These are phyloP conservation scores for Apodemia zela DNA, from an alignment of 2,888 invertebrate genomes.

Conservation along the genomic window DNA sequence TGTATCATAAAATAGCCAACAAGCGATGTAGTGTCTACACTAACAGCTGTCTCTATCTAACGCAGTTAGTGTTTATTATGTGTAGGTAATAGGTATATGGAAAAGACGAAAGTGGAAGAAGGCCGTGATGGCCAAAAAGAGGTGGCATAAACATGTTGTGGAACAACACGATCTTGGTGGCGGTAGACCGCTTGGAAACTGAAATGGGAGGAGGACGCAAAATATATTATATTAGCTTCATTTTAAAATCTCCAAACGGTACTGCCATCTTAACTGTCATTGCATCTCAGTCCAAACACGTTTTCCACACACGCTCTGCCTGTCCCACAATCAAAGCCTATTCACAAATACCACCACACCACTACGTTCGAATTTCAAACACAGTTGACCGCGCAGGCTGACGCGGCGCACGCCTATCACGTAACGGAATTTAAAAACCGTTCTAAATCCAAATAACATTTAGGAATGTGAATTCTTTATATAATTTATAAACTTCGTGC, in stretches of 20 bases:
- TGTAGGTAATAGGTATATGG: too few species aligned
- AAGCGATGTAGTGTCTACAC: too few species aligned
- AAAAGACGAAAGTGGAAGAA: too few species aligned
- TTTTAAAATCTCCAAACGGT: conserved; percentile 18
- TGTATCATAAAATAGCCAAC: too few species aligned
- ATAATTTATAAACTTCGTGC: conserved; percentile 52
- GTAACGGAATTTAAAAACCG: conserved; percentile 41
- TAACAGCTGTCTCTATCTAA: too few species aligned
- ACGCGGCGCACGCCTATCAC: conserved; percentile 55
- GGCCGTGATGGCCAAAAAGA: too few species aligned
- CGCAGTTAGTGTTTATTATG: too few species aligned
- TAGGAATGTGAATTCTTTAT: conserved; percentile 61
- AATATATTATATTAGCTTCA: background rate
- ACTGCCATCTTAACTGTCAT: conserved; percentile 36
- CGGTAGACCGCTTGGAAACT: too few species aligned
- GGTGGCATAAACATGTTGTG: too few species aligned
- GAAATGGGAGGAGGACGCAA: too few species aligned
- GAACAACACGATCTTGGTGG: too few species aligned
- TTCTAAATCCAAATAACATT: conserved; percentile 48
- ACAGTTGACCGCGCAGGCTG: conserved; percentile 66
- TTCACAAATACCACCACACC: conserved; percentile 39
- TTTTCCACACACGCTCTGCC: conserved; percentile 55
- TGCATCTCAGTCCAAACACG: conserved; percentile 58
- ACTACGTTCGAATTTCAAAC: conserved; percentile 36
- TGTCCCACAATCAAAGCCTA: conserved; percentile 69